Percentiles rank a stretch among this genome's conserved stretches.
These are phyloP conservation scores for Megalops atlanticus DNA, from an alignment of 2,113 vertebrate genomes.

Conservation along the genomic window DNA sequence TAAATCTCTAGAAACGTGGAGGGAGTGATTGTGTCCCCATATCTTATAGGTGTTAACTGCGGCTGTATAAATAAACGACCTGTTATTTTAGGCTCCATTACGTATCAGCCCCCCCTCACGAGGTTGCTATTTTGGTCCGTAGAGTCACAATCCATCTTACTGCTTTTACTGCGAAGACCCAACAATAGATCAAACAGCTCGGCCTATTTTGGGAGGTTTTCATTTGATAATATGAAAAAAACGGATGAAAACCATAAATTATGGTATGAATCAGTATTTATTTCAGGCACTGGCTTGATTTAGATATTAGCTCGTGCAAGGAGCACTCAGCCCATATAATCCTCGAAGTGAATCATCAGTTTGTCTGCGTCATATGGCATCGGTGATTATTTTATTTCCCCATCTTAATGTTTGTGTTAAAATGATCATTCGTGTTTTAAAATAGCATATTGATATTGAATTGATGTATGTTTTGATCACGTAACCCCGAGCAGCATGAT, in stretches of 20 bases:
- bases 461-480: no score
- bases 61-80: constrained; percentile 66
- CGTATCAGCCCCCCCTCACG: constrained; percentile 60
- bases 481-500: no score
- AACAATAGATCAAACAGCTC: constrained; percentile 65
- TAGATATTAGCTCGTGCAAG: neutral
- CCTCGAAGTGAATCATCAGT: constrained; percentile 23
- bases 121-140: constrained; percentile 66
- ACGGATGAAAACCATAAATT: neutral
- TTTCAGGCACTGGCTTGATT: constrained; percentile 27
- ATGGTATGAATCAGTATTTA: constrained; percentile 15
- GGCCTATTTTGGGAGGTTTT: neutral
- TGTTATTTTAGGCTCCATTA: constrained; percentile 72
- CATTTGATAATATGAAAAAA: neutral
- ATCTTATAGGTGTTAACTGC: constrained; percentile 70
- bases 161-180: constrained; percentile 62
- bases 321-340: neutral
- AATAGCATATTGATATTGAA: no score
- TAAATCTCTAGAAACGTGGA: constrained; percentile 35
- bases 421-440: no score
- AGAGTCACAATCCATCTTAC: constrained; percentile 69
- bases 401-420: no score
- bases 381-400: neutral
- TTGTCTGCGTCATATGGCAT: neutral
- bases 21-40: constrained; percentile 25